Percentiles rank a stretch among this genome's conserved stretches.
Evolutionary conservation across 2,888 invertebrate species (phyloP).

Genomic region (Ischnura elegans): DNA sequence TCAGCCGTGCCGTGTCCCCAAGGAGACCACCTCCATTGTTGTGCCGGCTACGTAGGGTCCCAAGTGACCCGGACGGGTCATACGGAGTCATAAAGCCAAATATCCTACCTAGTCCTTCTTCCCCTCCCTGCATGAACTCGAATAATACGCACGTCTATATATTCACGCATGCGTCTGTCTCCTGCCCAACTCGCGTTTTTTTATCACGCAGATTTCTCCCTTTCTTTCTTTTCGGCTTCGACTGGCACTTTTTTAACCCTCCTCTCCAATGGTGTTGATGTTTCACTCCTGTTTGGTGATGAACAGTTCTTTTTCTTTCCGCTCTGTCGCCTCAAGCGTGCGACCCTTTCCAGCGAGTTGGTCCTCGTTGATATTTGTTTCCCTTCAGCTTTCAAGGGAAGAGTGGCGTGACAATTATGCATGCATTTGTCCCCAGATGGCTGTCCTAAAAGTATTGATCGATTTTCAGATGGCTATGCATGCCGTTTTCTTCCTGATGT

Average conservation of each 20-base stretch:
- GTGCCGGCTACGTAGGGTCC: neutral
- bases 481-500: too few relatives aligned
- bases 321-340: neutral
- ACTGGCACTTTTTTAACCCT: neutral
- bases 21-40: neutral
- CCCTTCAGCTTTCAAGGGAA: neutral
- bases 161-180: neutral
- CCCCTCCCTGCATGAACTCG: neutral
- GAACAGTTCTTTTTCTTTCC: neutral
- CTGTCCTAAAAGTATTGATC: too few relatives aligned
- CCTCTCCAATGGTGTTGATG: neutral
- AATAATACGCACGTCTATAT: neutral
- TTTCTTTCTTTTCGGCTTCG: neutral
- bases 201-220: neutral
- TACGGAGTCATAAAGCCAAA: conserved; percentile 13
- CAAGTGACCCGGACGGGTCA: neutral
- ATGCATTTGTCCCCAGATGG: too few relatives aligned
- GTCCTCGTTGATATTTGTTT: neutral
- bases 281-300: conserved; percentile 4
- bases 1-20: neutral
- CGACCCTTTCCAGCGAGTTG: neutral
- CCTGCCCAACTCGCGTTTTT: neutral
- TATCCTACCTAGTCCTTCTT: neutral
- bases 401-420: neutral
- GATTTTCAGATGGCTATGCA: too few relatives aligned